A percentile compares a stretch with the other conserved stretches of the same genome.
Evolutionary conservation across 2,113 vertebrate species (phyloP).

Genomic region (Rhynchomys soricoides): DNA sequence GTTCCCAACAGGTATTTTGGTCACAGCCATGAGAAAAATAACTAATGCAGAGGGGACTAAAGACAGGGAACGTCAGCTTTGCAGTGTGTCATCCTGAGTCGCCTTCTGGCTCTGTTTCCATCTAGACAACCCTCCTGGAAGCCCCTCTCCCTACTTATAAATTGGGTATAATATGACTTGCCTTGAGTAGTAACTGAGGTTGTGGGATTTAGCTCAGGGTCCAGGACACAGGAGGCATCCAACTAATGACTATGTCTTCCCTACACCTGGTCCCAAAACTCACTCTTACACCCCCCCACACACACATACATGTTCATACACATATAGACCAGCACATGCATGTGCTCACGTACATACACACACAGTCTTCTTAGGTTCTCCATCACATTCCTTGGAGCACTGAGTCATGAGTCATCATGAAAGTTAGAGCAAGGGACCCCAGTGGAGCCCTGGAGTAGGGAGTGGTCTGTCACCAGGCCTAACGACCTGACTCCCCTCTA

Average conservation of each 20-base stretch:
- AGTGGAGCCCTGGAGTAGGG: neutral
- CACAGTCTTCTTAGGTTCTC: neutral
- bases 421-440: neutral
- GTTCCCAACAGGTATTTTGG: no score
- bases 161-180: neutral
- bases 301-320: neutral
- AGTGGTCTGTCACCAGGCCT: neutral
- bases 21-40: neutral
- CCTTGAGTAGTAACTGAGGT: neutral
- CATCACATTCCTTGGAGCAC: accelerated
- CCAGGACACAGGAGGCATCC: neutral
- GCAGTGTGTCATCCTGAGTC: accelerated
- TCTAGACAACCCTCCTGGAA: neutral
- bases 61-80: accelerated
- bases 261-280: neutral
- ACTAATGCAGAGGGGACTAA: neutral
- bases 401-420: neutral
- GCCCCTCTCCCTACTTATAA: neutral
- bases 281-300: no score
- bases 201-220: neutral
- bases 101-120: accelerated
- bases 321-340: neutral
- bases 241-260: neutral
- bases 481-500: neutral
- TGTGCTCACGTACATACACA: neutral